Base-by-base conservation (phyloP, 2,797 vertebrate species). In the Choloepus didactylus region DNA sequence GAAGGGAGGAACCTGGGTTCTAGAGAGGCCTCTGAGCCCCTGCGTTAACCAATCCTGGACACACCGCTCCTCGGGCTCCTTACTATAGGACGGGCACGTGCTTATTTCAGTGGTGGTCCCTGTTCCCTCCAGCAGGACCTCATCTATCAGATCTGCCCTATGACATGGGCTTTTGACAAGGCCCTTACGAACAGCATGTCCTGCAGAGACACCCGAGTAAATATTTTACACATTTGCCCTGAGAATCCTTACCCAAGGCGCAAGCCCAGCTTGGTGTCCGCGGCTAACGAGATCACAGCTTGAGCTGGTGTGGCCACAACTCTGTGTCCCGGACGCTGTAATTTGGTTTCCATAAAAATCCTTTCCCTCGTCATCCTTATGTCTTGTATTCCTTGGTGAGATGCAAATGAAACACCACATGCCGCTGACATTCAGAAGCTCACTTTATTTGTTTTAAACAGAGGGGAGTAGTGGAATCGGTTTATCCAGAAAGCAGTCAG, bases 401-500 rank as follows among this genome's bases (percentile, higher is more conserved):
- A 96, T 95, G 72, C 89, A 97, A 97, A 97, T 87, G 90, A 96
- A 93, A 86, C 81, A 92, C 96, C 60, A 62, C 86, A 41, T 27
- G 56, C 38, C 79, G 51, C 84, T 95, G 91, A 76, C 97, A 89
- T 85, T 89, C 93, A 91, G 96, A 95, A 89, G 62, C 69, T 86
- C 25, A 21, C 31, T 96, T 69, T 97, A 96, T 96, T 96, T 95
- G 64, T 96, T 97, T 89, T 97, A 96, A 88, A 72, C 85, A 89
- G 70, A 6, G 1, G 87, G 95, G 89, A 89, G 96, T 96, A 96
- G 49, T 35, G 96, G 70, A 77, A 70, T 94, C 46, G 96, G 59
- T 95, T 97, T 97, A 70, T 12, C 96, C 95, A 97, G 82, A 97
- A 83, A 67, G 73, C 73, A 35, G 80, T 72, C 91, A 88, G 60